Conservation (phyloP, 37 sponge, comb jelly and placozoan species). For the Ianthella basta region DNA sequence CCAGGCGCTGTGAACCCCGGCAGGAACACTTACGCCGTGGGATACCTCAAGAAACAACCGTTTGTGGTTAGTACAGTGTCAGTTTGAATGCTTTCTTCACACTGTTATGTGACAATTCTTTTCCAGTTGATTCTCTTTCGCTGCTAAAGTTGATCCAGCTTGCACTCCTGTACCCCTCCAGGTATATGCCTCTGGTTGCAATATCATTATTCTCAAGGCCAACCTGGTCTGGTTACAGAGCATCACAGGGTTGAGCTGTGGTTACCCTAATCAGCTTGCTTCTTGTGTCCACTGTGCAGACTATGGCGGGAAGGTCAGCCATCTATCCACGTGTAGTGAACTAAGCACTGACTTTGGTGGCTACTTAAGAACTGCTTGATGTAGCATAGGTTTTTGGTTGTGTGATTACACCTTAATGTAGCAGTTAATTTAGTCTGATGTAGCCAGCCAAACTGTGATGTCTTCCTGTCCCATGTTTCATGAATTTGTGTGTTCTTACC, state of each 20-base stretch:
- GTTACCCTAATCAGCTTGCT: conserved; percentile 33
- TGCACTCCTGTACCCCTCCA: background rate
- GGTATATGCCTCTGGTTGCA: conserved; percentile 86
- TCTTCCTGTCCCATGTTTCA: too few relatives aligned
- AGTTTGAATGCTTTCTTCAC: background rate
- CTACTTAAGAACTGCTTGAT: too few relatives aligned
- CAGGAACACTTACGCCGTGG: conserved; percentile 61
- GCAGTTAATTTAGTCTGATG: too few relatives aligned
- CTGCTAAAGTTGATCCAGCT: background rate
- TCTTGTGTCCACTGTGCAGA: conserved; percentile 67
- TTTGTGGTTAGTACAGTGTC: conserved; percentile 67
- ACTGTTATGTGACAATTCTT: background rate
- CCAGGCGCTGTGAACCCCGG: conserved; percentile 85
- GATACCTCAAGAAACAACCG: conserved; percentile 52
- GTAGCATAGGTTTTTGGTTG: too few relatives aligned
- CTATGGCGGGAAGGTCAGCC: conserved; percentile 51
- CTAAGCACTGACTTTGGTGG: too few relatives aligned
- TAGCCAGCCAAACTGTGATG: too few relatives aligned
- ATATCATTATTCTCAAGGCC: conserved; percentile 67
- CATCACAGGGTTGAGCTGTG: conserved; percentile 52
- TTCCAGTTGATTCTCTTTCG: background rate
- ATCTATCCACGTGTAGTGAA: background rate
- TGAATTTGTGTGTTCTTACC: background rate
- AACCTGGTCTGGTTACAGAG: conserved; percentile 74
- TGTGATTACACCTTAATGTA: too few relatives aligned